Percentiles rank a stretch among this genome's conserved stretches.
Evolutionary conservation across 2,888 invertebrate genomes (phyloP).

Genomic region (Epinotia demarniana): DNA sequence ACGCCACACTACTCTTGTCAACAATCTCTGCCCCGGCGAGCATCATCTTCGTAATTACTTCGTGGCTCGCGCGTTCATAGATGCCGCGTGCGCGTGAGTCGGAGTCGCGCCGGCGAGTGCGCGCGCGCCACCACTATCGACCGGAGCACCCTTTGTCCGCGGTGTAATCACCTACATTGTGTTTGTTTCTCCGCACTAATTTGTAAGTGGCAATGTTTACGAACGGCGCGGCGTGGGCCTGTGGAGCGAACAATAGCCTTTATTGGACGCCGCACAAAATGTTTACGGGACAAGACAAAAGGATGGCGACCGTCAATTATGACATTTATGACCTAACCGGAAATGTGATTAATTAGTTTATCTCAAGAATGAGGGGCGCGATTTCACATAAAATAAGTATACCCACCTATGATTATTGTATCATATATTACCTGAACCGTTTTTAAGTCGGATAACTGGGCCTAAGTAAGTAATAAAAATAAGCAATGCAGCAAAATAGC

Average conservation of each 20-base stretch:
- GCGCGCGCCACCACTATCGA: conserved; percentile 62
- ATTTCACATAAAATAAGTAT: too few relatives aligned
- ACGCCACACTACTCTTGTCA: conserved; percentile 69
- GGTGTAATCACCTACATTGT: conserved; percentile 31
- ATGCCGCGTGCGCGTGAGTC: conserved; percentile 64
- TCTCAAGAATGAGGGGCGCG: not conserved
- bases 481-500: too few relatives aligned
- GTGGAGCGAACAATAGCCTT: conserved; percentile 32
- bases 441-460: too few relatives aligned
- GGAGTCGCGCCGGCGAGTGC: conserved; percentile 67
- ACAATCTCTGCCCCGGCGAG: conserved; percentile 79
- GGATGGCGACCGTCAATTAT: conserved; percentile 5
- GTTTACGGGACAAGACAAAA: conserved; percentile 22
- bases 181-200: conserved; percentile 29
- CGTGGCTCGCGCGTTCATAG: conserved; percentile 29
- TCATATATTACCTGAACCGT: too few relatives aligned
- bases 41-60: conserved; percentile 66
- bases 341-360: not conserved
- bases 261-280: conserved; percentile 13
- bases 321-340: not conserved
- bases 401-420: too few relatives aligned
- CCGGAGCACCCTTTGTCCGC: conserved; percentile 64
- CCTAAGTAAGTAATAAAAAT: too few relatives aligned
- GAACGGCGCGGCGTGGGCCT: not conserved
- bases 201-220: conserved; percentile 37